Percentiles rank a stretch among this genome's conserved stretches.
Evolutionary conservation across 2,113 vertebrate genomes (phyloP).

Genomic region (Gorsachius goisagi): DNA sequence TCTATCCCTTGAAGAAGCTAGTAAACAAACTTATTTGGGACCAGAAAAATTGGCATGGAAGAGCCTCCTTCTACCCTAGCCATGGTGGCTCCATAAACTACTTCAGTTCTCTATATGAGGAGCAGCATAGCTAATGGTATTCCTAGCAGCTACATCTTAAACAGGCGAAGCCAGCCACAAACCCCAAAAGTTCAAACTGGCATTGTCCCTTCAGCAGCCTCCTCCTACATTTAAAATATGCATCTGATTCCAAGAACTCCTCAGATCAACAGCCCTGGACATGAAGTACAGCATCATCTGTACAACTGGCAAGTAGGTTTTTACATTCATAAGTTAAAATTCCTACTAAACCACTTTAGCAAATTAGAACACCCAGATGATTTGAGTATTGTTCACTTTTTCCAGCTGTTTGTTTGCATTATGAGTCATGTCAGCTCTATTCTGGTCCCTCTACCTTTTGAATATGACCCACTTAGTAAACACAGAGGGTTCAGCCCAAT

Average conservation of each 20-base stretch:
- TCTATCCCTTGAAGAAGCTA: background rate
- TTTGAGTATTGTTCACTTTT: slow-evolving; percentile 35
- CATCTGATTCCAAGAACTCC: background rate
- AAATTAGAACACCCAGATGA: background rate
- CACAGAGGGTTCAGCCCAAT: background rate
- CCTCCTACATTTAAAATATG: background rate
- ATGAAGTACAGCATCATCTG: background rate
- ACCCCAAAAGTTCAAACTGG: background rate
- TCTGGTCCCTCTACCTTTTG: slow-evolving; percentile 5
- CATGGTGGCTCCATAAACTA: background rate
- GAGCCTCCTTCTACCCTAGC: background rate
- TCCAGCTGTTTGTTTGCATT: slow-evolving; percentile 49
- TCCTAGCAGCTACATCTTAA: background rate
- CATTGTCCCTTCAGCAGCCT: background rate
- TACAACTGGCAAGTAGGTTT: background rate
- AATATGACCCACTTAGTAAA: background rate
- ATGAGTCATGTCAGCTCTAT: slow-evolving; percentile 54
- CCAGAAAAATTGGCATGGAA: background rate
- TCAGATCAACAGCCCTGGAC: background rate
- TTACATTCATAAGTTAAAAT: background rate
- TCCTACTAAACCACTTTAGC: slow-evolving; percentile 12
- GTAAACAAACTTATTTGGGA: slow-evolving; percentile 1
- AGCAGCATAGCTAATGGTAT: background rate
- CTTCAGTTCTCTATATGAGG: background rate
- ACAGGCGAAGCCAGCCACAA: background rate